Base-by-base conservation (phyloP, 2,797 vertebrate species). In the Falco concolor region DNA sequence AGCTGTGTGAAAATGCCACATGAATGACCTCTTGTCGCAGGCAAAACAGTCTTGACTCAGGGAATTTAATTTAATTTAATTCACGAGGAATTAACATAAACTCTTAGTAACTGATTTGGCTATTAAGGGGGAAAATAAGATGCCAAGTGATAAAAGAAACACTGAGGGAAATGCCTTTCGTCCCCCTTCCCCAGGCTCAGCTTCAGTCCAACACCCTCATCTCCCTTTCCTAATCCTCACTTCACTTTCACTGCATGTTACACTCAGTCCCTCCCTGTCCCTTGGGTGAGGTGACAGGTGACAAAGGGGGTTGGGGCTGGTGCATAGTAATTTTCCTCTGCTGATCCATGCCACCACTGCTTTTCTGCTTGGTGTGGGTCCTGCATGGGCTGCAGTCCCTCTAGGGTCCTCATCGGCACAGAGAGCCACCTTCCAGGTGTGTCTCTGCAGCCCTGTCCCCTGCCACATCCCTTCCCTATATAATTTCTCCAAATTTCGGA, bases 81-180 rank as follows among this genome's bases (percentile, higher is more conserved):
- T 65, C 0, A 13, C 40, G 57, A 54, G 1, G 1, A 2, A 15
- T 44, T 53, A 67, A 68, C 3, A 23, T 9, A n/a, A 69, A 30
- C 5, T 49, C 82, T 68, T 59, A 63, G 42, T 47, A 59, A 34
- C 8, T 36, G 7, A 13, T 74, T 74, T 69, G 34, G 38, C 13
- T 74, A 21, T 38, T 27, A 30, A 42, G 50, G 6, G 9, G 11
- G 21, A 90, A 61, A 56, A 25, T 25, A 57, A 42, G 23, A 13
- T 40, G 4, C 8, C 14, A 7, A 40, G n/a, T 9, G 22, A 23
- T 47, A 47, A 84, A 54, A 49, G 12, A 49, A 70, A 32, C 3
- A 8, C 24, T 15, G 18, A 60, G 28, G 34, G 21, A 70, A 76
- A 65, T 65, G 5, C 7, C 14, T 70, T 70, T 81, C 18, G 4